Evolutionary conservation across 2,113 vertebrate species (phyloP), one percentile per base, ranked within the genome.

Genomic region (Callorhinus ursinus): DNA sequence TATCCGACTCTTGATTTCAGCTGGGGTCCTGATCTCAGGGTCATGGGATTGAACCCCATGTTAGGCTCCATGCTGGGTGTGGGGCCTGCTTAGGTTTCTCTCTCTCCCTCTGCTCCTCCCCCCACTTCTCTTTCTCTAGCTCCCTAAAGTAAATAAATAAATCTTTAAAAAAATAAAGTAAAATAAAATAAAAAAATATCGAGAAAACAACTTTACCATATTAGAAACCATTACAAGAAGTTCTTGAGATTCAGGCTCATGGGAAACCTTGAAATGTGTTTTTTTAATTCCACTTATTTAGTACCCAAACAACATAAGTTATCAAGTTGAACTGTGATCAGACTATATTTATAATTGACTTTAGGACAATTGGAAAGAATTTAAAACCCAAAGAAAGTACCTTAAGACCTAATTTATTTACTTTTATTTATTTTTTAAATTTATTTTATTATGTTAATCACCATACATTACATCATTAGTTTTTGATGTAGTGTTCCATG

Each of bases 281-380:
- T 85, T 83, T 76, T 94, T 86, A 46, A 63, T 81, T 88, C 67
- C 22, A 71, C 67, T 4, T 63, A 88, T 92, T 89, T 93, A 84
- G 31, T 83, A 21, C 3, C 16, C 21, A n/a, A 82, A 39, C n/a
- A 57, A 36, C 14, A 4, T 74, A 77, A 69, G 5, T 86, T 97
- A 39, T 65, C 16, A 42, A 49, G 16, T 42, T 72, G 5, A 42
- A 51, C 63, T 65, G n/a, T 95, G 53, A 72, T 77, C 12, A 88
- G 42, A 77, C 15, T 77, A 82, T 63, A 33, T 88, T 74, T 94
- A 22, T 57, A 86, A 18, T 31, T 84, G 2, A 74, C 97, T 90
- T 84, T 42, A 42, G 4, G 55, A 81, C 19, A 57, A 24, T 51
- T 7, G 61, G 28, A 55, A 81, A 81, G 1, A 19, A 96, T 84